Base-by-base conservation (phyloP, 2,113 vertebrate genomes). In the Sigmodon hispidus region DNA sequence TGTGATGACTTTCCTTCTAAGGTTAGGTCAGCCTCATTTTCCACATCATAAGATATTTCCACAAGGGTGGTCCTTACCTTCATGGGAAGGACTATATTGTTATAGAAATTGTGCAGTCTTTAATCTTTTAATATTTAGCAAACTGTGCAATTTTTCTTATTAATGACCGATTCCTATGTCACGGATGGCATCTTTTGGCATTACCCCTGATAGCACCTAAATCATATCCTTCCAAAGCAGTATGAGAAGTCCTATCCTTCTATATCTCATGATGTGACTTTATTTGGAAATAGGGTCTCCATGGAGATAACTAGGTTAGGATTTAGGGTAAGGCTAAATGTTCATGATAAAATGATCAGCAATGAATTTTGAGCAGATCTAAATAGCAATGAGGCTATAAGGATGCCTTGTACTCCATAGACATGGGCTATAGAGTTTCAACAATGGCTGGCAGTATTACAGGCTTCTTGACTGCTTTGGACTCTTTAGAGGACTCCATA, bases 281-380 rank as follows among this genome's bases (percentile, higher is more conserved):
- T 90, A 80, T 61, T 95, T 88, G 57, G 63, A 95, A 90, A 77
- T 75, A 43, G 36, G 31, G 3, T 79, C 70, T 93, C 88, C 52
- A 17, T 22, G 79, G 45, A 75, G 65, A 52, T 84, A 40, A 69
- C 63, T 22, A 40, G 81, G 61, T 87, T 77, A 86, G 45, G 55
- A 40, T 87, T 73, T 83, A 45, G 21, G n/a, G 31, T 87, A 1
- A 17, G 8, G 22, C 40, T 15, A 65, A 69, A 26, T 80, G 13
- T 59, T 97, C 26, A 69, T 76, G 84, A 93, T 48, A 40, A 90
- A 69, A 61, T 29, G 2, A 75, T 50, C 22, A 57, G 7, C 69
- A 79, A 19, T 61, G 34, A 57, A 63, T 69, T 69, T 55, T 3
- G n/a, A 7, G 2, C 50, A 88, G 50, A 19, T 50, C 8, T 75